phyloP scores from a whole-genome alignment of 2,113 vertebrate species.

The Ellobius talpinus region DNA sequence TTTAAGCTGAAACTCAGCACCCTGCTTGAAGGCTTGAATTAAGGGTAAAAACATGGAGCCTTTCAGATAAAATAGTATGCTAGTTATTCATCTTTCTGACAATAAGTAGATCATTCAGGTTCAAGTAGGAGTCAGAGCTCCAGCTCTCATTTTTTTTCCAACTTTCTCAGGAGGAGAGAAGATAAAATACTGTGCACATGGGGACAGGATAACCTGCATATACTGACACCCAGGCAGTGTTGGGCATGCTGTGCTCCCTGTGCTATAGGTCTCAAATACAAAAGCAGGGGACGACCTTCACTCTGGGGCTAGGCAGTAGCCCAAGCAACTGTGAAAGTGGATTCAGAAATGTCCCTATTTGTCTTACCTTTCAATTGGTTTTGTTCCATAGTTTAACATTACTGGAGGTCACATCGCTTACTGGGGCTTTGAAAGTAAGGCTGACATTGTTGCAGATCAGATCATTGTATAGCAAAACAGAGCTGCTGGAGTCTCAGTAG shows the following conservation, averaged over 20 bases:
- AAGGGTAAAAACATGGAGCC: conserved; percentile 34
- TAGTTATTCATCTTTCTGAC: conserved; percentile 68
- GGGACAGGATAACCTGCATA: neutral
- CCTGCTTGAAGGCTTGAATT: conserved; percentile 33
- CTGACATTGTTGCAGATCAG: conserved; percentile 7
- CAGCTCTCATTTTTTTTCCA: neutral
- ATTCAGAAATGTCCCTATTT: neutral
- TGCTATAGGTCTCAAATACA: neutral
- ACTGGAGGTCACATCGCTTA: conserved; percentile 20
- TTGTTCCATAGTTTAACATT: conserved; percentile 51
- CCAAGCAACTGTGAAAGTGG: conserved; percentile 67
- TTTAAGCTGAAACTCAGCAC: conserved; percentile 44
- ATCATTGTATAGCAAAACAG: conserved; percentile 14
- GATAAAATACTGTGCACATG: conserved; percentile 7
- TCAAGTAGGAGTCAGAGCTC: neutral
- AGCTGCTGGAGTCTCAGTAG: neutral
- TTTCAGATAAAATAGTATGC: conserved; percentile 35
- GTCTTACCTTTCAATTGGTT: conserved; percentile 27
- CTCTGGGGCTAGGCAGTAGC: conserved; percentile 18
- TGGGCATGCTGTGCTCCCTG: conserved; percentile 32
- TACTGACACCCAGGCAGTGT: neutral
- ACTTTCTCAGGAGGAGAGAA: neutral
- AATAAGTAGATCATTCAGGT: conserved; percentile 35
- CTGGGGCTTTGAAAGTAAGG: conserved; percentile 21
- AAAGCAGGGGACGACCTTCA: neutral